phyloP scores from a whole-genome alignment of 2,888 invertebrate genomes.

The Chesias legatella region DNA sequence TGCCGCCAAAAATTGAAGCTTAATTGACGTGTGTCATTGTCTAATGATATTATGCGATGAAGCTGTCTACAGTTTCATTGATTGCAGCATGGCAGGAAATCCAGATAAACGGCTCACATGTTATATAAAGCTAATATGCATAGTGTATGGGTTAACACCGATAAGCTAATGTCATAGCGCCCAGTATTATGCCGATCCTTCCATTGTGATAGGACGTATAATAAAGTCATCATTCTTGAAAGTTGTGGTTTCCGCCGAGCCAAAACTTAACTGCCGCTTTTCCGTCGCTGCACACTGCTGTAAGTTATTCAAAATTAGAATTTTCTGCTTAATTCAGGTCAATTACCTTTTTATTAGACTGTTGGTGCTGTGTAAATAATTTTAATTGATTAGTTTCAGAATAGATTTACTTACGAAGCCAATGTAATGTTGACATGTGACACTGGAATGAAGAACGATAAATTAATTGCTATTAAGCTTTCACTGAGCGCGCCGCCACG shows the following conservation, averaged over 20 bases:
- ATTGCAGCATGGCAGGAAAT: no score
- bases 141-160: conserved; percentile 45
- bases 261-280: conserved; percentile 51
- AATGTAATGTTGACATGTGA: no score
- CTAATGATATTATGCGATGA: no score
- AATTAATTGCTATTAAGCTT: no score
- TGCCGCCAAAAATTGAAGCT: no score
- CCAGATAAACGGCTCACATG: no score
- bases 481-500: no score
- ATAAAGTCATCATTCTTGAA: conserved; percentile 13
- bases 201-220: conserved; percentile 25
- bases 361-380: not conserved
- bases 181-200: conserved; percentile 16
- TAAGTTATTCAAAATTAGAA: conserved; percentile 31
- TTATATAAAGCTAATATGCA: conserved; percentile 51
- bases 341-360: not conserved
- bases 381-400: not conserved
- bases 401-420: conserved; percentile 5
- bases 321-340: not conserved
- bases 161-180: conserved; percentile 30
- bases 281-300: conserved; percentile 38
- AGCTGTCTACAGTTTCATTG: no score
- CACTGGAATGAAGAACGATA: no score
- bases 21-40: no score
- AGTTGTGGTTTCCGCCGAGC: conserved; percentile 64